phyloP scores from a whole-genome alignment of 2,113 vertebrate species.

The Serinus canaria region DNA sequence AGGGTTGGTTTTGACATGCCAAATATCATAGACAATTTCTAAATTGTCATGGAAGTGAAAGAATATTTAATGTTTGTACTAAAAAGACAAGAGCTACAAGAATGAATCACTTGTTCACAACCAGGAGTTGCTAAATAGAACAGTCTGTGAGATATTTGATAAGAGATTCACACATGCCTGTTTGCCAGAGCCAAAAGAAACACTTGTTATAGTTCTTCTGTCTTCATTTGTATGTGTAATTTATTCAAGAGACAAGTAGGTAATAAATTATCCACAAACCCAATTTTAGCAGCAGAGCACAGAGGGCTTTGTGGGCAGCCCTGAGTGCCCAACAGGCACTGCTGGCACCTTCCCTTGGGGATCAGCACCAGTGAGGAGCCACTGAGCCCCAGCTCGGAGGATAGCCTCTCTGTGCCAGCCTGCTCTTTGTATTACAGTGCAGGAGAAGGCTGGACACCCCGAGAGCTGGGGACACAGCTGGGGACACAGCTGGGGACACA shows the following conservation, averaged over 20 bases:
- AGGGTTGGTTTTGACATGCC: conserved; percentile 16
- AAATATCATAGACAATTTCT: conserved; percentile 25
- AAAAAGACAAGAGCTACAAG: conserved; percentile 48
- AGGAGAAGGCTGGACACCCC: neutral
- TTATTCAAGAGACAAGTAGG: conserved; percentile 54
- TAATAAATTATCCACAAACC: conserved; percentile 39
- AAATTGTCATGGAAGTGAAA: conserved; percentile 23
- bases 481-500: neutral
- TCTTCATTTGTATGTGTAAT: conserved; percentile 43
- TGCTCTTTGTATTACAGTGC: fast-evolving
- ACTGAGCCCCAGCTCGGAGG: neutral
- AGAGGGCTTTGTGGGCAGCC: neutral
- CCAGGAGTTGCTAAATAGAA: conserved; percentile 43
- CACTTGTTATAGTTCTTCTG: conserved; percentile 8
- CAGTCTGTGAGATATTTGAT: conserved; percentile 45
- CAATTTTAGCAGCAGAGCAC: neutral
- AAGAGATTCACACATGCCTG: conserved; percentile 23
- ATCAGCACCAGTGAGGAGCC: neutral
- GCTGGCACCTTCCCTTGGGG: neutral
- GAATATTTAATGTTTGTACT: conserved; percentile 33
- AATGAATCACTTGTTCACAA: conserved; percentile 39
- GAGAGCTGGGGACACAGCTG: neutral
- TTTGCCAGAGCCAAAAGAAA: conserved; percentile 53
- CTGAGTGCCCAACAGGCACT: neutral
- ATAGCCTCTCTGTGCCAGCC: neutral